Evolutionary conservation across 2,888 invertebrate genomes (phyloP).

Genomic region (Allygus modestus): DNA sequence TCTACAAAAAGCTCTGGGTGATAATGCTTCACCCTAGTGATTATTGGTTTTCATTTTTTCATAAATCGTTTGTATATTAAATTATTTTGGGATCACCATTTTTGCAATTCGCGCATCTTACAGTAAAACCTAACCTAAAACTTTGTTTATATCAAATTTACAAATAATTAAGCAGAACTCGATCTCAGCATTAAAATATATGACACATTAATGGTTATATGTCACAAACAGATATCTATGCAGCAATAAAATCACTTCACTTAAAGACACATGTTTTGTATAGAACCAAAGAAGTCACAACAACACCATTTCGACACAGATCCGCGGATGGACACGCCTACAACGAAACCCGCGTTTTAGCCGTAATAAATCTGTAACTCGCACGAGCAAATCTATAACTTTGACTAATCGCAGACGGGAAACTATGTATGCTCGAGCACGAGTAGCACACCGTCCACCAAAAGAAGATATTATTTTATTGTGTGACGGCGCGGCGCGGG

Average conservation of each 20-base stretch:
- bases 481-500: slow-evolving; percentile 51
- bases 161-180: background rate
- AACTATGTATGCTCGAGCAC: slow-evolving; percentile 35
- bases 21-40: background rate
- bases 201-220: background rate
- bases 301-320: background rate
- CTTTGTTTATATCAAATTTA: slow-evolving; percentile 4
- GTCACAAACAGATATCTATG: background rate
- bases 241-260: slow-evolving; percentile 1
- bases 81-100: background rate
- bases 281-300: background rate
- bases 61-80: background rate
- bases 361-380: background rate
- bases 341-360: background rate
- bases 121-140: slow-evolving; percentile 26
- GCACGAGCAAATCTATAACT: background rate
- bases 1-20: slow-evolving; percentile 5
- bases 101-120: background rate
- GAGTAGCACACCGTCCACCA: slow-evolving; percentile 44
- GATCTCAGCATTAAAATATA: background rate
- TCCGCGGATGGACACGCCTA: background rate
- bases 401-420: background rate
- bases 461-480: slow-evolving; percentile 55
- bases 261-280: slow-evolving; percentile 10
- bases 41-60: background rate